A percentile compares a stretch with the other conserved stretches of the same genome.
Conservation (phyloP, 2,113 vertebrate species). For the Callionymus lyra region DNA sequence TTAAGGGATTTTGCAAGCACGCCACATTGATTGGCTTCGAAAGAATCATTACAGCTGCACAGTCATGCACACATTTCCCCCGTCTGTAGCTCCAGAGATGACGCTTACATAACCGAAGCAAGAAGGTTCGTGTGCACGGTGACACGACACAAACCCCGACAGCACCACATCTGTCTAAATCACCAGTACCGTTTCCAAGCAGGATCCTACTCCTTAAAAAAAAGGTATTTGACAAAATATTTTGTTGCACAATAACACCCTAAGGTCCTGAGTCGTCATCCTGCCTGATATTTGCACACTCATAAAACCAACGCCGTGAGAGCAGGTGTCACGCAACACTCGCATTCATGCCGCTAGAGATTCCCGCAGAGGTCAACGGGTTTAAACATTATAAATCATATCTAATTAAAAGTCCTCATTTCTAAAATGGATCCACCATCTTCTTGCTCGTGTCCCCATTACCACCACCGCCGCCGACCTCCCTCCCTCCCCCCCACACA, state of each 20-base stretch:
- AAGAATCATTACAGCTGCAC: constrained; percentile 6
- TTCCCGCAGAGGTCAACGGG: not conserved
- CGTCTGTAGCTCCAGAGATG: constrained; percentile 9
- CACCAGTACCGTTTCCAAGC: no score
- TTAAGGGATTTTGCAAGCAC: no score
- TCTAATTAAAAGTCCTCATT: constrained; percentile 7
- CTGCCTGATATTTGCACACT: no score
- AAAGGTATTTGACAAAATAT: no score
- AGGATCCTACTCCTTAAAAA: not conserved
- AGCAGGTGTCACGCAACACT: no score
- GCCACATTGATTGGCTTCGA: not conserved
- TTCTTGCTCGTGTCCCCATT: not conserved
- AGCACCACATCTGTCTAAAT: not conserved
- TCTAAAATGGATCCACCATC: not conserved
- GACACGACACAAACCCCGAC: constrained; percentile 15
- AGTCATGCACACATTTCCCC: constrained; percentile 18
- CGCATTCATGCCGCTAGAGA: no score
- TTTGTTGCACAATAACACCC: no score
- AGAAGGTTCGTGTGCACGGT: constrained; percentile 2
- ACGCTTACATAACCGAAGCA: constrained; percentile 37
- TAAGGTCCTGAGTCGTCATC: no score
- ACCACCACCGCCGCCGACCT: no score
- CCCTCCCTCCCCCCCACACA: not conserved
- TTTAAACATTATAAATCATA: not conserved
- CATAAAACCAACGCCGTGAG: no score